These are phyloP conservation scores for Aptenodytes forsteri DNA, from an alignment of 2,113 vertebrate genomes.

Conservation along the genomic window DNA sequence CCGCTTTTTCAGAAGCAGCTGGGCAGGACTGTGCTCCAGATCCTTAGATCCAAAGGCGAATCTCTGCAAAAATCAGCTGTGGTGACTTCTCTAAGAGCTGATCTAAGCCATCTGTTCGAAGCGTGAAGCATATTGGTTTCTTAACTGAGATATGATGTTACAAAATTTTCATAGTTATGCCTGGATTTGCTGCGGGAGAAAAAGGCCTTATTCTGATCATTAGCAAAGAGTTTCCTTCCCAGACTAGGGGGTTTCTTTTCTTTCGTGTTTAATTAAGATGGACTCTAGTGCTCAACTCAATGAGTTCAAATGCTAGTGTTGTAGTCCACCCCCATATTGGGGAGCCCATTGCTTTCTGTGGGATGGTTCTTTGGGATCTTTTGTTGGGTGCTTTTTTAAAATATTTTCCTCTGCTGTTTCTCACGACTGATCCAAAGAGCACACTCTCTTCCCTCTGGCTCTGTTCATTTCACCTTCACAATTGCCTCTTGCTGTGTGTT, in stretches of 20 bases:
- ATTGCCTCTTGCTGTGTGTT: neutral
- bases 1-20: neutral
- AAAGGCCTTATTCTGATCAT: neutral
- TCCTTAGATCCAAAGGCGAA: neutral
- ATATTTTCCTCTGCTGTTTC: neutral
- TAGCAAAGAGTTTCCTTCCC: neutral
- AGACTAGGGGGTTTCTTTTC: neutral
- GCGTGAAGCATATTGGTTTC: neutral
- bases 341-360: neutral
- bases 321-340: accelerated
- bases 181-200: neutral
- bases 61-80: neutral
- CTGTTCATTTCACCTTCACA: slow-evolving; percentile 20
- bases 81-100: neutral
- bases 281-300: neutral
- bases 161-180: neutral
- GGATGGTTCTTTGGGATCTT: neutral
- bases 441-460: neutral
- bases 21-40: neutral
- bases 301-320: neutral
- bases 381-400: neutral
- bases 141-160: neutral
- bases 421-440: neutral
- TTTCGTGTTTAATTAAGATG: neutral
- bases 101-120: neutral